Evolutionary conservation across 2,797 vertebrate species (phyloP), one percentile per base, ranked within the genome.

Genomic region (Anniella stebbinsi): DNA sequence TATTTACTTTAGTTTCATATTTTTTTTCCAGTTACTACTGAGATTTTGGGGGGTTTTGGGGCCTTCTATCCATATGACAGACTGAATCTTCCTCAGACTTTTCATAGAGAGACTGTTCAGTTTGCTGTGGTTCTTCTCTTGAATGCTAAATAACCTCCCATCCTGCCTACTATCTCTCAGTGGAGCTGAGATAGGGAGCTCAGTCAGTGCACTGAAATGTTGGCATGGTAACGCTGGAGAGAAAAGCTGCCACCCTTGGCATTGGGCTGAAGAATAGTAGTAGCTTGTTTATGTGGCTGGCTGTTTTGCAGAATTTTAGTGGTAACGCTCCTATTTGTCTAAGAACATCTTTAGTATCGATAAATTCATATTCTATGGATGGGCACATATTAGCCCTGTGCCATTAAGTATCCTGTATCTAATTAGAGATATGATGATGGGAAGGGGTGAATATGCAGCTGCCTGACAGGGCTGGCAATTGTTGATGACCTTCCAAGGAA

Each of bases 201-300:
- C 94, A 92, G 96, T 95, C 93, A 0, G 83, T 91, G 91, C 96
- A 95, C 96, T 95, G 96, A 97, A 89, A 87, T 87, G 98, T 99
- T 98, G 97, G 97, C 98, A 98, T 98, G 96, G 98, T 95, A 99
- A 99, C 98, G 66, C 88, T 93, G 80, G 92, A 93, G 93, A 94
- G 95, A 86, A 87, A 96, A 95, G 93, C 96, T 91, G 96, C 94
- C 95, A 89, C 0, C 93, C 94, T 92, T 93, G 88, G 90, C 92
- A 95, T 93, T 84, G 83, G 80, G 89, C 1, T 1, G 80, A 78
- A 81, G 41, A 45, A 69, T 38, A 93, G 85, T 83, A 89, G 81
- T 66, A 89, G 87, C 33, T 78, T 87, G 88, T 30, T 76, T 10
- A 85, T 36, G 82, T 0, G 18, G 69, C 75, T 89, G 70, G 36